Evolutionary conservation across 2,113 vertebrate species (phyloP).

Genomic region (Calidris pygmaea): DNA sequence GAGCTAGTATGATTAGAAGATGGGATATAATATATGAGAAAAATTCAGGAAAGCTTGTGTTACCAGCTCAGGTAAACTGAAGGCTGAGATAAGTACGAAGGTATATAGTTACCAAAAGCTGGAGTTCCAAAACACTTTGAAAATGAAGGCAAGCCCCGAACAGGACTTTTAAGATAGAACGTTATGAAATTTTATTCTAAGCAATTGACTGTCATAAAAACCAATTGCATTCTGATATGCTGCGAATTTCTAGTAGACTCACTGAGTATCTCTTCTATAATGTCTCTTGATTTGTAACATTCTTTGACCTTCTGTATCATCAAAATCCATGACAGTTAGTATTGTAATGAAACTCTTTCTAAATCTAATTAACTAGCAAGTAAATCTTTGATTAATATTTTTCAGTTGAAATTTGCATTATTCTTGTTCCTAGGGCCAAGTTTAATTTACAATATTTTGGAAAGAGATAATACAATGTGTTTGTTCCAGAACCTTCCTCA

Average conservation of each 20-base stretch:
- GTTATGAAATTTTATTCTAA: not conserved
- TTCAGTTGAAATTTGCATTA: not conserved
- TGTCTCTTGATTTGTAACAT: not conserved
- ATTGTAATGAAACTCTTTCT: not conserved
- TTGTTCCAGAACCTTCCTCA: not conserved
- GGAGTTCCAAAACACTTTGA: not conserved
- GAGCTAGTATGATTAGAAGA: not conserved
- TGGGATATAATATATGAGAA: not conserved
- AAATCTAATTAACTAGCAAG: not conserved
- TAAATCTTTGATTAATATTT: not conserved
- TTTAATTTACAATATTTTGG: not conserved
- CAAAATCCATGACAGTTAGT: not conserved
- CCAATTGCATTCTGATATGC: not conserved
- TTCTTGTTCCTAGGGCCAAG: not conserved
- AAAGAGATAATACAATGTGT: not conserved
- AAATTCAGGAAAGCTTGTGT: not conserved
- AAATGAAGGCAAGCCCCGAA: not conserved
- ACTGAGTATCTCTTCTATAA: not conserved
- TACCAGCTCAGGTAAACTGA: not conserved
- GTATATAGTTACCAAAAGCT: not conserved
- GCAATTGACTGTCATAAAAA: not conserved
- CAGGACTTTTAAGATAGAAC: not conserved
- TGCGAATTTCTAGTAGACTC: not conserved
- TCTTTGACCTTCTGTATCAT: not conserved
- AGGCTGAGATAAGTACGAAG: not conserved